A percentile compares a stretch with the other conserved stretches of the same genome.
phyloP scores from a whole-genome alignment of 2,113 vertebrate species.

The Hippoglossus stenolepis region DNA sequence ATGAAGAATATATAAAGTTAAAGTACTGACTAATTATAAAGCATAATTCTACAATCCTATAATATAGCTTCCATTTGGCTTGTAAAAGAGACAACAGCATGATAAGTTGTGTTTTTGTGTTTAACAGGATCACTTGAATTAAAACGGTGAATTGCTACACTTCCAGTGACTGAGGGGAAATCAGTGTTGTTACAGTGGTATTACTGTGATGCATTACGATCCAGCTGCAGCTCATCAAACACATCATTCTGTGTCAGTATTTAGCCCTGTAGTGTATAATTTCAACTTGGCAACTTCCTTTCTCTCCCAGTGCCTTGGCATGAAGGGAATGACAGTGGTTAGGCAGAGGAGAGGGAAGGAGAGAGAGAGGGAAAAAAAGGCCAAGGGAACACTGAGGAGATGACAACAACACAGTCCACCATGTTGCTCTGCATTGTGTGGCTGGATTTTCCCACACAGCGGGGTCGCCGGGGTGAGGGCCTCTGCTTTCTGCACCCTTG shows the following conservation, averaged over 20 bases:
- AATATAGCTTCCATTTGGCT: background rate
- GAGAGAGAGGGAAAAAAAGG: conserved; percentile 12
- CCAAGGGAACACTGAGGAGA: conserved; percentile 20
- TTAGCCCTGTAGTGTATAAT: conserved; percentile 58
- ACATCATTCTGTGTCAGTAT: conserved; percentile 57
- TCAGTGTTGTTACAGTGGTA: conserved; percentile 21
- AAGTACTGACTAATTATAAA: no score
- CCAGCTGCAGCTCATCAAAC: conserved; percentile 48
- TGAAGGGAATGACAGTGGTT: conserved; percentile 53
- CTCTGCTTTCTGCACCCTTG: conserved; percentile 75
- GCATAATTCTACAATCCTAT: no score
- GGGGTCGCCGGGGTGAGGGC: conserved; percentile 69
- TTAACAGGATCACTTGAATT: background rate
- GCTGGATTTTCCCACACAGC: conserved; percentile 76
- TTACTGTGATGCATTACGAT: conserved; percentile 13
- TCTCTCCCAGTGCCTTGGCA: conserved; percentile 37
- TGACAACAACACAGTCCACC: conserved; percentile 55
- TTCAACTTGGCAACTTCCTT: conserved; percentile 51
- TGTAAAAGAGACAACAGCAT: background rate
- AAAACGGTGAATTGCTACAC: conserved; percentile 11
- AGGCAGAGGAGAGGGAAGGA: conserved; percentile 14
- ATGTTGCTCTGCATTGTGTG: conserved; percentile 55
- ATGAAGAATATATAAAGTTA: no score
- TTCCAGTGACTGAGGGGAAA: conserved; percentile 30
- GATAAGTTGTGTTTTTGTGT: background rate